Percentiles rank a stretch among this genome's conserved stretches.
Conservation (phyloP, 2,113 vertebrate species). For the Rhabdornis inornatus region DNA sequence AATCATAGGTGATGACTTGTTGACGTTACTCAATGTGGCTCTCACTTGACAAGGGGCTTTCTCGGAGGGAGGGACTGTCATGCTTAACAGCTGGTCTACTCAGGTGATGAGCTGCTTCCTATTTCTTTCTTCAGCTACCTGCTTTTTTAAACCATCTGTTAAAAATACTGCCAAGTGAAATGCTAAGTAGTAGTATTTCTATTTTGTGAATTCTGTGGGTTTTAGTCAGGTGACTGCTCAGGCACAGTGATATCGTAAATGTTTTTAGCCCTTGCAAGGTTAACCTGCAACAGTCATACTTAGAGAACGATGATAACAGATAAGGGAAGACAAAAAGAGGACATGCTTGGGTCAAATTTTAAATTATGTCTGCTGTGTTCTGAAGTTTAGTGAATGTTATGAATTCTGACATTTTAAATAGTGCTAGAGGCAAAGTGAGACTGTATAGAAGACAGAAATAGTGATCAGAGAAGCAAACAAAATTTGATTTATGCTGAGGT, state of each 20-base stretch:
- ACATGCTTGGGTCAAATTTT: not conserved
- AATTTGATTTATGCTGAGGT: not conserved
- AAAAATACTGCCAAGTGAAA: not conserved
- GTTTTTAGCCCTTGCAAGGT: not conserved
- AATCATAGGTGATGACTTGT: conserved; percentile 73
- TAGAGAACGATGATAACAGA: not conserved
- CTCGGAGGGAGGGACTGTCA: not conserved
- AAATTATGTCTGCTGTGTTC: not conserved
- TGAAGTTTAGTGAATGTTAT: not conserved
- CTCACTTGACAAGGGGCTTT: conserved; percentile 9
- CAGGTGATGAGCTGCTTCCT: not conserved
- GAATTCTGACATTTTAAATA: conserved; percentile 36
- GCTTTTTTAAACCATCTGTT: not conserved
- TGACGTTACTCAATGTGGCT: not conserved
- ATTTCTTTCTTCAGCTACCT: not conserved
- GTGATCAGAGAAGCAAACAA: not conserved
- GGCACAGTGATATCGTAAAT: not conserved
- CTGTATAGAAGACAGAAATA: not conserved
- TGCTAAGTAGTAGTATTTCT: not conserved
- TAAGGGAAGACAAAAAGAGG: not conserved
- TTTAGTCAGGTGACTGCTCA: not conserved
- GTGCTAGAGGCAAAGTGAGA: not conserved
- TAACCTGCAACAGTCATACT: not conserved
- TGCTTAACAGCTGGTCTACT: not conserved
- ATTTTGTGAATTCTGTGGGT: not conserved